Evolutionary conservation across 2,113 vertebrate genomes (phyloP).

Genomic region (Apteryx owenii): DNA sequence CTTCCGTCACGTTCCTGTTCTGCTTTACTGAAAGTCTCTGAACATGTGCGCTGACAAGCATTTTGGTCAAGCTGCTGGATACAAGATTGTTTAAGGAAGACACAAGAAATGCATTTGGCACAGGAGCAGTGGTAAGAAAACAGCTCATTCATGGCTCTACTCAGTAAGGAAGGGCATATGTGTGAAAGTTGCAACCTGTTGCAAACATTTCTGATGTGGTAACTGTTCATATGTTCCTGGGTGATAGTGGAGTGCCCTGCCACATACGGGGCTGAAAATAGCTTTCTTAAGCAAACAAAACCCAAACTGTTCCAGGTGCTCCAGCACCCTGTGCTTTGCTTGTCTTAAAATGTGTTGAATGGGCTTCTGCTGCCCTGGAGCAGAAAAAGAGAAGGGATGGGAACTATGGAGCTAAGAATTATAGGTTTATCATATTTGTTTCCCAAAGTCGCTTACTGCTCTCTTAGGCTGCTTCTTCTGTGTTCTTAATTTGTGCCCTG

Average conservation of each 20-base stretch:
- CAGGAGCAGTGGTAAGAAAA: background rate
- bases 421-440: background rate
- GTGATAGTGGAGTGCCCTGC: background rate
- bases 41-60: rapidly evolving
- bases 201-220: background rate
- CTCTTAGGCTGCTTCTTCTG: background rate
- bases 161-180: background rate
- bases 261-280: background rate
- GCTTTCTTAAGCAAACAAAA: background rate
- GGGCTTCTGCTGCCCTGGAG: background rate
- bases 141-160: background rate
- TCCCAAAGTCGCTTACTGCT: background rate
- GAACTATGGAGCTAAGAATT: background rate
- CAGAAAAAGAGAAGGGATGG: background rate
- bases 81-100: background rate
- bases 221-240: background rate
- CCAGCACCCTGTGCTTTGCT: background rate
- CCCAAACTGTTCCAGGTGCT: background rate
- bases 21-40: background rate
- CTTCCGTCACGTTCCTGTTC: background rate
- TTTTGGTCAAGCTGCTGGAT: background rate
- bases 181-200: background rate
- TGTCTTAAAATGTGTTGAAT: too few species aligned
- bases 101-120: background rate
- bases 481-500: background rate